Base-by-base conservation (phyloP, 2,797 vertebrate species). In the Muscicapa striata region DNA sequence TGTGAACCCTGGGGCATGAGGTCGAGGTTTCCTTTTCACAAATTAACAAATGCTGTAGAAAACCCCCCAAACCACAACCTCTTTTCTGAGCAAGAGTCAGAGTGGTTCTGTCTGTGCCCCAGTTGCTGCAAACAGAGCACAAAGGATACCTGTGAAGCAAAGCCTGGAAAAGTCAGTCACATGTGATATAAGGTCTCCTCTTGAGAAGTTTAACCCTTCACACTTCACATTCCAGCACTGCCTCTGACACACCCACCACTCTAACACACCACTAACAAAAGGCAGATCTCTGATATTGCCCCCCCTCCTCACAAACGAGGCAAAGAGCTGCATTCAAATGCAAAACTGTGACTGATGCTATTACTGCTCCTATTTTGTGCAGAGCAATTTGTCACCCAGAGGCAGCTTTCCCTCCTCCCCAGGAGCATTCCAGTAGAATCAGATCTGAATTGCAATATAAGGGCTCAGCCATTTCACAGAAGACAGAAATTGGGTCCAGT, bases 81-180 rank as follows among this genome's bases (percentile, higher is more conserved):
- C 12, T 45, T 63, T 49, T 49, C 52, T 69, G 34, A 41, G 48
- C 40, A 69, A 78, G 38, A 92, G 41, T 64, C 87, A 76, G 67
- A 89, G 87, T 6, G 24, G 29, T 34, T 52, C 58, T 76, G 74
- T 68, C 36, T 75, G 70, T 79, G 66, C 40, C 52, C 32, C 45
- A 64, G 7, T 1, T 92, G 77, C 67, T 29, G 5, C 51, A 83
- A 59, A 79, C 20, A 72, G n/a, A 79, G 52, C 38, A 38, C 3
- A 16, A 22, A 49, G 0, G 0, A 68, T 52, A 29, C 9, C 64
- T 32, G 41, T 13, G 21, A 93, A 87, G 32, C 24, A 90, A 80
- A 89, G 66, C 46, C 62, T 54, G 69, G 15, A 84, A 90, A 84
- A 91, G 91, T 83, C 30, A 54, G 41, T 52, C n/a, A 55, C 17